phyloP scores from a whole-genome alignment of 1,140 invertebrate species.

The Cyrtorhinus lividipennis region DNA sequence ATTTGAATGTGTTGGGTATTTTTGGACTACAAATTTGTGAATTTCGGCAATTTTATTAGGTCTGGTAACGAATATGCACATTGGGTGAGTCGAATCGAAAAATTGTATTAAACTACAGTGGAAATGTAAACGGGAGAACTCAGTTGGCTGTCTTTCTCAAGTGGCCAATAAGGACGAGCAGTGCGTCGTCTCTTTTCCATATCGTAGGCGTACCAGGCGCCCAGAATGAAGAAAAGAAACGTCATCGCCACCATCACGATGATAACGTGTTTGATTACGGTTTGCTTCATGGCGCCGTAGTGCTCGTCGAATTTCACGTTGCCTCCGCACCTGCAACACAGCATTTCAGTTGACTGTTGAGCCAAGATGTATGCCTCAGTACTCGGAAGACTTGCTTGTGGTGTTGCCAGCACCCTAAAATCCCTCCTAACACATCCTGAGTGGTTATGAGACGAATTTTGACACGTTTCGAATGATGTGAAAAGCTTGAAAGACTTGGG shows the following conservation, averaged over 20 bases:
- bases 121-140: background rate
- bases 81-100: no score
- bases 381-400: no score
- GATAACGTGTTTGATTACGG: background rate
- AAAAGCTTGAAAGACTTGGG: no score
- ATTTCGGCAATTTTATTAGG: no score
- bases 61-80: no score
- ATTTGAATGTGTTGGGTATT: no score
- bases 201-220: background rate
- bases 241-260: background rate
- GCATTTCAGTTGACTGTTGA: background rate
- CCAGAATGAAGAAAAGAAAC: background rate
- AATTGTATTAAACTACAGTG: background rate
- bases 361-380: no score
- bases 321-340: background rate
- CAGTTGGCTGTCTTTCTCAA: background rate
- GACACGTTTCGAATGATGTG: no score
- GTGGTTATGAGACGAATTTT: no score
- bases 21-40: no score
- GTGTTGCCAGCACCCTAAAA: no score
- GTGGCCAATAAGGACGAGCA: background rate
- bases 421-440: no score
- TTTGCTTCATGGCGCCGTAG: background rate
- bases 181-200: background rate
- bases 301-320: background rate